Evolutionary conservation across 2,888 invertebrate species (phyloP).

Genomic region (Melanostoma scalare): DNA sequence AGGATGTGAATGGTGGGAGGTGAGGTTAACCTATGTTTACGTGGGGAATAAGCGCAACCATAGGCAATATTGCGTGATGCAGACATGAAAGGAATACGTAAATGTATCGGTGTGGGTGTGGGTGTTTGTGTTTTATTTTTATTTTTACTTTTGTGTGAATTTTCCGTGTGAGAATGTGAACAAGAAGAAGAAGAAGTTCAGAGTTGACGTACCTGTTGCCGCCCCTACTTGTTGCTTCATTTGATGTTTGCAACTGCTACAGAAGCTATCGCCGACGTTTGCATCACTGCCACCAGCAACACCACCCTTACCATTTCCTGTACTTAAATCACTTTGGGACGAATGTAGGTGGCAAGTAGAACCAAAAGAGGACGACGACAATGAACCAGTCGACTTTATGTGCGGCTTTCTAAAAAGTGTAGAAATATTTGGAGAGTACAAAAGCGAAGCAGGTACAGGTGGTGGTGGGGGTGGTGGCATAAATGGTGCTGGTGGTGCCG

Average conservation of each 20-base stretch:
- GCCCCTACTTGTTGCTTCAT: slow-evolving; percentile 80
- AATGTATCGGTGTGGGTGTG: slow-evolving; percentile 26
- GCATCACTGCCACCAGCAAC: slow-evolving; percentile 71
- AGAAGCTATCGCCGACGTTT: slow-evolving; percentile 56
- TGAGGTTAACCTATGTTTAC: slow-evolving; percentile 27
- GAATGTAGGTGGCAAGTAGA: slow-evolving; percentile 63
- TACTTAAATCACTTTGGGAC: slow-evolving; percentile 76
- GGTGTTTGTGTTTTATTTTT: slow-evolving; percentile 31
- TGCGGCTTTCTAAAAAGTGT: slow-evolving; percentile 54
- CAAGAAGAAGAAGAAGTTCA: slow-evolving; percentile 48
- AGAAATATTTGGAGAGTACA: slow-evolving; percentile 76
- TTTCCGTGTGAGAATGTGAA: slow-evolving; percentile 45
- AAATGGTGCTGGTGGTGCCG: slow-evolving; percentile 79
- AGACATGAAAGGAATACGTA: slow-evolving; percentile 42
- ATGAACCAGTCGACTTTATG: slow-evolving; percentile 42
- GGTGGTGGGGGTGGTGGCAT: slow-evolving; percentile 80
- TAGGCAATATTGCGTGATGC: slow-evolving; percentile 44
- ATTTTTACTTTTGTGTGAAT: slow-evolving; percentile 43
- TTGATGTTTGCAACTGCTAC: slow-evolving; percentile 77
- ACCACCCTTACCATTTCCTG: slow-evolving; percentile 63
- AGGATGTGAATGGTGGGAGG: slow-evolving; percentile 15
- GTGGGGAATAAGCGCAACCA: slow-evolving; percentile 32
- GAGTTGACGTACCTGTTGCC: slow-evolving; percentile 81
- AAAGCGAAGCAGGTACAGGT: slow-evolving; percentile 78
- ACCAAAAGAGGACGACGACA: slow-evolving; percentile 52